Base-by-base conservation (phyloP, 92 coral and sea anemone genomes). In the Chrysogorgia sp. region DNA sequence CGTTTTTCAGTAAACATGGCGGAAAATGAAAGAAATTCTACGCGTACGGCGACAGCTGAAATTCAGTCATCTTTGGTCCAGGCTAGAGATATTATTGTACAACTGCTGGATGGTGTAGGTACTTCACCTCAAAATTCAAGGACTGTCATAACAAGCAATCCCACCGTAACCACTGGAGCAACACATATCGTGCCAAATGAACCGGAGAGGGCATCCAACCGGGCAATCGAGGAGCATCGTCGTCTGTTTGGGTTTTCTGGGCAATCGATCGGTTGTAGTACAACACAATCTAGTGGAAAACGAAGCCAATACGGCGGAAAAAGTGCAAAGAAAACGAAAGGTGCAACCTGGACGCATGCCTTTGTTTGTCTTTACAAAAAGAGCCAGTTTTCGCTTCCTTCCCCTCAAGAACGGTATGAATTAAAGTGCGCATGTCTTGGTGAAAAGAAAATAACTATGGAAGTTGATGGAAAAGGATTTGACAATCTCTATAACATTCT, bases 371-470 rank as follows among this genome's bases (percentile, higher is more conserved):
- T 69, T 22, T 10, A 17, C 59, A 69, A 69, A 21, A 43, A 41
- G 33, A 69, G 31, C 22, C 76, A 48, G 34, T 41, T 45, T 43
- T 41, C 34, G 10, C 8, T 69, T 1, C 76, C 59, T 69, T 31
- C 76, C 30, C 59, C 76, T 23, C 76, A 41, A 69, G 76, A 69
- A 69, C 30, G 58, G 35, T 69, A 69, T 20, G 56, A 67, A 6
- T 41, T 67, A 31, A 69, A 69, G 31, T 47, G 59, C 43, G 40
- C 76, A 3, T 58, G 76, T 7, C 76, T 69, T 41, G 59, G 76
- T 43, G 76, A 69, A 41, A 69, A 69, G 34, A 69, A 45, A 34
- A 69, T 47, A 25, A 70, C 76, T 2, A 45, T 47, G 19, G 76
- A 70, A 25, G 52, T 70, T 32, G 34, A 49, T n/a, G 43, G 10